Conservation (phyloP, 2,797 vertebrate genomes). For the Coilia nasus region DNA sequence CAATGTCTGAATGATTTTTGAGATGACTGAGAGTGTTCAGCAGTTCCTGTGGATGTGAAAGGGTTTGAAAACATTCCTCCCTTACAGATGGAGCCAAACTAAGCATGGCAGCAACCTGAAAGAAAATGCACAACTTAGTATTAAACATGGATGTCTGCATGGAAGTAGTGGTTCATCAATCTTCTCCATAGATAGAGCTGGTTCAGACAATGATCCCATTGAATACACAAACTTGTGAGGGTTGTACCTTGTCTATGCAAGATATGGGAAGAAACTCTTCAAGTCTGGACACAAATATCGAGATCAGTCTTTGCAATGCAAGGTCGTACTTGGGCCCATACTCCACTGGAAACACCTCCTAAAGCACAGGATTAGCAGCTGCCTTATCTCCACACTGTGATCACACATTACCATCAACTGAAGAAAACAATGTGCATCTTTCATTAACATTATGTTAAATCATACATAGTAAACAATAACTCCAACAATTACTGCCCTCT, state of each 20-base stretch:
- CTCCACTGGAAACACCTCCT: constrained; percentile 67
- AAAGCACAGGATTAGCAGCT: neutral
- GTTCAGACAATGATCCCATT: neutral
- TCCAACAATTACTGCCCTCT: neutral
- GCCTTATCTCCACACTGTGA: neutral
- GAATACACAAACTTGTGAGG: neutral
- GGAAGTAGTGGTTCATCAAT: neutral
- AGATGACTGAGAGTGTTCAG: constrained; percentile 30
- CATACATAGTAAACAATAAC: too few relatives aligned
- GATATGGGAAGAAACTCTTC: constrained; percentile 74
- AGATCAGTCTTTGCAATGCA: constrained; percentile 67
- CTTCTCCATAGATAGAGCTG: too few relatives aligned
- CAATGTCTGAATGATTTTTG: constrained; percentile 26
- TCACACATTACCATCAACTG: too few relatives aligned
- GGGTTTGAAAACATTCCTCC: constrained; percentile 44
- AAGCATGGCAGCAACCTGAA: constrained; percentile 43
- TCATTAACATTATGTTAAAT: too few relatives aligned
- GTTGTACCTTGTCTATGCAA: constrained; percentile 68
- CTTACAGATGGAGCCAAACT: constrained; percentile 29
- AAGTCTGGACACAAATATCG: constrained; percentile 75
- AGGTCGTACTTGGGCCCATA: constrained; percentile 66
- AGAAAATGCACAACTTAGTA: constrained; percentile 29
- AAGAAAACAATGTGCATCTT: constrained; percentile 34
- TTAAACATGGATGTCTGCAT: neutral
- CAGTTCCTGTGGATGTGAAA: constrained; percentile 46